Conservation (phyloP, 2,113 vertebrate genomes). For the Opisthocomus hoazin region DNA sequence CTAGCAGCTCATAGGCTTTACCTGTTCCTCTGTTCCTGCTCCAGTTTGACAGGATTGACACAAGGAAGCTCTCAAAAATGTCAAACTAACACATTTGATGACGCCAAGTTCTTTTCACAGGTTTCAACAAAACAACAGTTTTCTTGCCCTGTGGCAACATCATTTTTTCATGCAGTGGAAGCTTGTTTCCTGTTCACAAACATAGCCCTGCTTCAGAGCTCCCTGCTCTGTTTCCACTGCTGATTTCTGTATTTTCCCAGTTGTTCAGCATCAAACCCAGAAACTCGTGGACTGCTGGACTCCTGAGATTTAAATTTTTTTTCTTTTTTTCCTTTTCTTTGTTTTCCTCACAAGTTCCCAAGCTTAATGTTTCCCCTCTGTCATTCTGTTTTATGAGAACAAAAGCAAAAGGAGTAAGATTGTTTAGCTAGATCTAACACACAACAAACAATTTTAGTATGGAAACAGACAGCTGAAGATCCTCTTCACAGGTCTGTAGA, state of each 20-base stretch:
- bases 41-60: background rate
- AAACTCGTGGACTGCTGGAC: background rate
- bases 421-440: background rate
- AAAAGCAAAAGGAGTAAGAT: background rate
- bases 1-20: background rate
- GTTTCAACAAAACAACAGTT: no score
- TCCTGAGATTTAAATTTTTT: background rate
- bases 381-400: background rate
- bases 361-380: background rate
- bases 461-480: background rate
- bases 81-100: background rate
- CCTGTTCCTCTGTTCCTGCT: background rate
- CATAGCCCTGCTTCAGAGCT: background rate
- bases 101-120: background rate
- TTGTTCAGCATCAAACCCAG: background rate
- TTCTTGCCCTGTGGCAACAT: background rate
- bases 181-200: slow-evolving; percentile 1
- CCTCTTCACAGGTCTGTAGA: background rate
- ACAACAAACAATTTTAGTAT: background rate
- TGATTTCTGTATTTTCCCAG: background rate
- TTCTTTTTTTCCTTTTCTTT: rapidly evolving
- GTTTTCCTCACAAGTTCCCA: background rate
- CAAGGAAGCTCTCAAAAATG: background rate
- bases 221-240: background rate
- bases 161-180: background rate